These are phyloP conservation scores for Pachyuromys duprasi DNA, from an alignment of 2,797 vertebrate genomes.

Conservation along the genomic window DNA sequence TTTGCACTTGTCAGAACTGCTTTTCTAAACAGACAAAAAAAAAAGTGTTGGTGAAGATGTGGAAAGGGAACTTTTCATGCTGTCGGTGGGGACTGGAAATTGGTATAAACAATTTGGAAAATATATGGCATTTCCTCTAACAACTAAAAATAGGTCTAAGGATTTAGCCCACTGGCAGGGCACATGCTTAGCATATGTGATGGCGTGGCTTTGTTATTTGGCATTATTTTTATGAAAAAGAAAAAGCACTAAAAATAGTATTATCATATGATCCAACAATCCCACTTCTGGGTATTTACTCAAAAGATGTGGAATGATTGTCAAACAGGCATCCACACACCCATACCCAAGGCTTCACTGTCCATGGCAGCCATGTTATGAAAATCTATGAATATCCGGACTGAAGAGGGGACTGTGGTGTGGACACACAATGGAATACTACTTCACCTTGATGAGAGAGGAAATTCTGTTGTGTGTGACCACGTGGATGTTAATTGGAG, in stretches of 20 bases:
- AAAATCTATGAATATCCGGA: not conserved
- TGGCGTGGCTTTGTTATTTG: not conserved
- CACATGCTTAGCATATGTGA: not conserved
- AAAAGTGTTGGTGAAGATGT: not conserved
- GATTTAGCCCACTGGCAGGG: not conserved
- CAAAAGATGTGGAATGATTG: not conserved
- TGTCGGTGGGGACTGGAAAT: not conserved
- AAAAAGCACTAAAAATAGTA: not conserved
- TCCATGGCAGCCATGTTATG: not conserved
- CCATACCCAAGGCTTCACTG: not conserved
- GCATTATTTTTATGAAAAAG: not conserved
- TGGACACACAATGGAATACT: not conserved
- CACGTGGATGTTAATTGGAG: not conserved
- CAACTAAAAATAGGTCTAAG: conserved; percentile 6
- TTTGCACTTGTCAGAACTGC: not conserved
- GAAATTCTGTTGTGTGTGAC: not conserved
- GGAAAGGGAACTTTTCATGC: not conserved
- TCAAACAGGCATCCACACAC: not conserved
- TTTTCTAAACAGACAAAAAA: not conserved
- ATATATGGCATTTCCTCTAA: not conserved
- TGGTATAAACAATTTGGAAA: not conserved
- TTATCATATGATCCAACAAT: not conserved
- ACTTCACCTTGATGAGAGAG: not conserved
- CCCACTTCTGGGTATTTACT: not conserved
- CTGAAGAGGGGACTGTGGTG: not conserved